Evolutionary conservation across 64 coral and sea anemone genomes (phyloP).

Genomic region (Montipora efflorescens): DNA sequence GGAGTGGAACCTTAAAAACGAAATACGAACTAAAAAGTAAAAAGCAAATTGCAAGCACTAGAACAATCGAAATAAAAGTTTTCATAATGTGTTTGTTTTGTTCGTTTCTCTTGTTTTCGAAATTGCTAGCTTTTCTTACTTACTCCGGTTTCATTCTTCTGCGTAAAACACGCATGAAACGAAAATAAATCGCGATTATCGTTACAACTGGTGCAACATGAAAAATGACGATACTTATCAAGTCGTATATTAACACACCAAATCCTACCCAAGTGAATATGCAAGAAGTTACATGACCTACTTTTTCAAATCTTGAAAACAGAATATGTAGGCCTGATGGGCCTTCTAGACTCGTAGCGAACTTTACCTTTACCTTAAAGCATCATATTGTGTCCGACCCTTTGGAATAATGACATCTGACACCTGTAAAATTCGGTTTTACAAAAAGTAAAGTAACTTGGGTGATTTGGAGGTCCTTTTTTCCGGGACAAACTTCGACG

Average conservation of each 20-base stretch:
- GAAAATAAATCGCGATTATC: background rate
- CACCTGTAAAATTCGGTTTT: no score
- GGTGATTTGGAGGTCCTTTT: no score
- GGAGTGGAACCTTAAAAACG: background rate
- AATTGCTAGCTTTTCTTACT: background rate
- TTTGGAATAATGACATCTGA: no score
- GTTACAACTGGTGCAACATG: background rate
- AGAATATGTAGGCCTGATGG: background rate
- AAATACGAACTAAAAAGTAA: background rate
- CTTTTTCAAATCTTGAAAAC: background rate
- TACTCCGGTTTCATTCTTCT: background rate
- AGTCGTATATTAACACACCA: background rate
- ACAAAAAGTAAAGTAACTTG: no score
- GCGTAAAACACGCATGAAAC: background rate
- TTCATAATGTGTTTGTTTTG: conserved; percentile 11
- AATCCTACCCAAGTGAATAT: background rate
- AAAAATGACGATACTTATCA: background rate
- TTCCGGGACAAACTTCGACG: no score
- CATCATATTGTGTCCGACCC: no score
- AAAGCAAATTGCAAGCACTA: background rate
- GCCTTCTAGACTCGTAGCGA: no score
- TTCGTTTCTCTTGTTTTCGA: background rate
- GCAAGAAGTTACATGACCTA: background rate
- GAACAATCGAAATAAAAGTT: conserved; percentile 12
- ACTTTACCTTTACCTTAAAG: no score